phyloP scores from a whole-genome alignment of 2,797 vertebrate species.

The Rousettus madagascariensis region DNA sequence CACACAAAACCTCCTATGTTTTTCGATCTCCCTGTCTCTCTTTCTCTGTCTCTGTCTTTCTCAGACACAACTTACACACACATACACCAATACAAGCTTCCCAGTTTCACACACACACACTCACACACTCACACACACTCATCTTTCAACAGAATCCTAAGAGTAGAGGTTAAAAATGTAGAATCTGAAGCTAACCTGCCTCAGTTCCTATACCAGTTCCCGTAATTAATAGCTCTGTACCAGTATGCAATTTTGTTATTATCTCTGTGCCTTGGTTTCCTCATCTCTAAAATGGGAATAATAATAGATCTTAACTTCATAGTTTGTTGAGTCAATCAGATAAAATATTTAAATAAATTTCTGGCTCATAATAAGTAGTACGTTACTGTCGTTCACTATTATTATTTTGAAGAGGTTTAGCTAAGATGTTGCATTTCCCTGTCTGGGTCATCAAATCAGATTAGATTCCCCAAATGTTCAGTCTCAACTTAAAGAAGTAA shows the following conservation, averaged over 20 bases:
- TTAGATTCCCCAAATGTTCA: neutral
- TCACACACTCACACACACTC: neutral
- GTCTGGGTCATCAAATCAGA: neutral
- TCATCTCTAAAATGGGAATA: neutral
- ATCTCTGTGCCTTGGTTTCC: neutral
- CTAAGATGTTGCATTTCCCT: neutral
- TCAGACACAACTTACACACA: neutral
- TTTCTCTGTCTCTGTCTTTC: neutral
- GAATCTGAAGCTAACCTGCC: neutral
- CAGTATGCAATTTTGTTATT: neutral
- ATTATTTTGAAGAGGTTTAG: neutral
- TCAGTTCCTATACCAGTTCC: neutral
- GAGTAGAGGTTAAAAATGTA: neutral
- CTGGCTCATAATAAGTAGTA: neutral
- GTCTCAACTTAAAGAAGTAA: neutral
- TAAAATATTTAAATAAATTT: neutral
- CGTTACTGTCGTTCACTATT: neutral
- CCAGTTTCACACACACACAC: neutral
- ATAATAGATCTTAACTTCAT: neutral
- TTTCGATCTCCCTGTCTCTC: neutral
- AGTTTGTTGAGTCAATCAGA: neutral
- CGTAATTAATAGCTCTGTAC: neutral
- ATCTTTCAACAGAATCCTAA: neutral
- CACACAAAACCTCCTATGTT: neutral
- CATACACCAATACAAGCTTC: neutral